Evolutionary conservation across 2,888 invertebrate genomes (phyloP).

Genomic region (Drosophila buzzatii): DNA sequence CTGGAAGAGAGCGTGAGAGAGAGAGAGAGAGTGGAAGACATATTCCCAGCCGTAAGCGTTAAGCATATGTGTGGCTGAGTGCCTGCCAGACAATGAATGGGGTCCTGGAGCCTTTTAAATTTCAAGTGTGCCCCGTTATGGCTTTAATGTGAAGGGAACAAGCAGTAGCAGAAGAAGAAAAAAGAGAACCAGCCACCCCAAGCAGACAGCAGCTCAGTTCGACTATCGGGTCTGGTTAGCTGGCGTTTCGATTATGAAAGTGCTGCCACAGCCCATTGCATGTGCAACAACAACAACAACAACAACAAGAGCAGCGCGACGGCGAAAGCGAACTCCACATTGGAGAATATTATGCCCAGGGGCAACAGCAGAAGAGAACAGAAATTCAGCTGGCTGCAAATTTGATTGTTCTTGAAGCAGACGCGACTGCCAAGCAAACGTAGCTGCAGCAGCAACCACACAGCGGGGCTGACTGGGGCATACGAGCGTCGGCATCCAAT

Average conservation of each 20-base stretch:
- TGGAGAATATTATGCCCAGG: conserved; percentile 56
- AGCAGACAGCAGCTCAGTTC: conserved; percentile 23
- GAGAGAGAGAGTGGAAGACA: conserved; percentile 29
- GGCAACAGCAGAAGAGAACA: conserved; percentile 33
- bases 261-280: conserved; percentile 61
- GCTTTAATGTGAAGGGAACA: conserved; percentile 40
- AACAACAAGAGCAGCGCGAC: not conserved
- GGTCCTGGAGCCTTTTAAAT: conserved; percentile 42
- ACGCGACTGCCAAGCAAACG: conserved; percentile 27
- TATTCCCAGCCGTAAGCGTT: conserved; percentile 65
- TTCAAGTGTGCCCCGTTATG: conserved; percentile 49
- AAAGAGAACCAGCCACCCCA: not conserved
- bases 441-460: conserved; percentile 4
- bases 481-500: conserved; percentile 57
- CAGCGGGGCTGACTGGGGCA: conserved; percentile 20
- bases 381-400: conserved; percentile 74
- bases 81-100: conserved; percentile 61
- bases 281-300: conserved; percentile 36
- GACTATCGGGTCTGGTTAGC: conserved; percentile 54
- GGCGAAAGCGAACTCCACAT: conserved; percentile 7
- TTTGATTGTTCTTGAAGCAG: conserved; percentile 75
- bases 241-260: conserved; percentile 77
- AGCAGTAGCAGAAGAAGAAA: not conserved
- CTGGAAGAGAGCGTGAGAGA: not conserved
- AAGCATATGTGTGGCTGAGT: conserved; percentile 73